phyloP scores from a whole-genome alignment of 1,140 invertebrate genomes.

The Drosophila arawakana region DNA sequence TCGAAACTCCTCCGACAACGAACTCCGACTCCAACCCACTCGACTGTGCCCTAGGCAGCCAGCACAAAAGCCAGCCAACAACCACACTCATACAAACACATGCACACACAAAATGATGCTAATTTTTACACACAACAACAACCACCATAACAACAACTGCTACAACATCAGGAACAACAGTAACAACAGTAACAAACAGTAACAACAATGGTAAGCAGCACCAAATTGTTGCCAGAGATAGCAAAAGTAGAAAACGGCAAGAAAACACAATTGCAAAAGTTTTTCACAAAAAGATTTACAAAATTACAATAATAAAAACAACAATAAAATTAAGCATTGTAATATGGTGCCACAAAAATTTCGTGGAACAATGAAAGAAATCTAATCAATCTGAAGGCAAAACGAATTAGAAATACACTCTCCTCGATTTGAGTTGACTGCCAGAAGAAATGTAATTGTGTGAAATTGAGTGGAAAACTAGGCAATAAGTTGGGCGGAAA shows the following conservation, averaged over 20 bases:
- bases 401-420: conserved; percentile 22
- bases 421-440: neutral
- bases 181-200: conserved; percentile 24
- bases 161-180: conserved; percentile 19
- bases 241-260: conserved; percentile 43
- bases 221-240: conserved; percentile 59
- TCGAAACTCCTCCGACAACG: neutral
- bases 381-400: conserved; percentile 29
- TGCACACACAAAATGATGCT: conserved; percentile 69
- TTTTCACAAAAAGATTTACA: conserved; percentile 75
- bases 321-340: conserved; percentile 82
- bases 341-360: conserved; percentile 60
- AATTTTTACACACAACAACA: conserved; percentile 66
- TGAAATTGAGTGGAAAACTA: conserved; percentile 6
- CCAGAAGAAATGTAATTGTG: neutral
- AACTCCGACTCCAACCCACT: conserved; percentile 22
- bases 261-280: conserved; percentile 77
- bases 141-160: conserved; percentile 31
- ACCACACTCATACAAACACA: conserved; percentile 18
- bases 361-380: conserved; percentile 22
- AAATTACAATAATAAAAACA: conserved; percentile 81
- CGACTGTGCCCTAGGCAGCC: conserved; percentile 34
- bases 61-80: conserved; percentile 63
- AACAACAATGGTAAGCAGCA: conserved; percentile 28
- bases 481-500: neutral